phyloP scores from a whole-genome alignment of 2,113 vertebrate genomes.

The Jacana jacana region DNA sequence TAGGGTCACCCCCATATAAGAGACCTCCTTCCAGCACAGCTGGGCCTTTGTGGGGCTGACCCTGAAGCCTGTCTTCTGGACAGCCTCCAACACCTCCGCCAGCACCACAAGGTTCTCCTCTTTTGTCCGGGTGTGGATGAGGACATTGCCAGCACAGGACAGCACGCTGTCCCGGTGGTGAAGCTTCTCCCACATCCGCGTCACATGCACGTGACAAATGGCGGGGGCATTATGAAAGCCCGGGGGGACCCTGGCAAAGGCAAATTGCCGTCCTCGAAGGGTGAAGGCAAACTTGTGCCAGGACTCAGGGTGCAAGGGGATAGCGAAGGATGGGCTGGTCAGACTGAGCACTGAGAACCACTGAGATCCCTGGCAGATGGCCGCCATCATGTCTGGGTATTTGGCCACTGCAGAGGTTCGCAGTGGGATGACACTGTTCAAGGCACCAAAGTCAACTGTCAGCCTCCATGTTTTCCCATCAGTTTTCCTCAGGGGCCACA shows the following conservation, averaged over 20 bases:
- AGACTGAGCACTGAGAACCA: slow-evolving; percentile 61
- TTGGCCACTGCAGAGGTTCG: neutral
- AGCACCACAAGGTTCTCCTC: slow-evolving; percentile 52
- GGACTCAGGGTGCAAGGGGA: slow-evolving; percentile 16
- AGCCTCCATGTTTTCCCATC: slow-evolving; percentile 44
- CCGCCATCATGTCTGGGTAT: neutral
- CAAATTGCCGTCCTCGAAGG: slow-evolving; percentile 12
- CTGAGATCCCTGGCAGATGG: neutral
- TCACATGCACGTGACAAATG: neutral
- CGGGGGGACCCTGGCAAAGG: slow-evolving; percentile 3
- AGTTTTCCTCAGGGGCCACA: slow-evolving; percentile 48
- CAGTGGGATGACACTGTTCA: neutral
- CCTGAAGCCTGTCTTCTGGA: slow-evolving; percentile 41
- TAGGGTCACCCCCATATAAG: slow-evolving; percentile 46
- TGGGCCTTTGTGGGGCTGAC: slow-evolving; percentile 51
- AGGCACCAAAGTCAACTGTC: neutral
- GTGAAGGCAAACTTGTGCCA: slow-evolving; percentile 58
- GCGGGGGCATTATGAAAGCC: slow-evolving; percentile 4
- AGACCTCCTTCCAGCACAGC: slow-evolving; percentile 63
- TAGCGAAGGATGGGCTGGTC: slow-evolving; percentile 15
- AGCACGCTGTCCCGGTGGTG: neutral
- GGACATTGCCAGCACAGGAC: slow-evolving; percentile 27
- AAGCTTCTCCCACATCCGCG: slow-evolving; percentile 45
- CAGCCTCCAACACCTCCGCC: slow-evolving; percentile 5
- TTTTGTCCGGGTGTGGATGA: slow-evolving; percentile 39